phyloP scores from a whole-genome alignment of 1,140 invertebrate species.

The Matsumurasca onukii region DNA sequence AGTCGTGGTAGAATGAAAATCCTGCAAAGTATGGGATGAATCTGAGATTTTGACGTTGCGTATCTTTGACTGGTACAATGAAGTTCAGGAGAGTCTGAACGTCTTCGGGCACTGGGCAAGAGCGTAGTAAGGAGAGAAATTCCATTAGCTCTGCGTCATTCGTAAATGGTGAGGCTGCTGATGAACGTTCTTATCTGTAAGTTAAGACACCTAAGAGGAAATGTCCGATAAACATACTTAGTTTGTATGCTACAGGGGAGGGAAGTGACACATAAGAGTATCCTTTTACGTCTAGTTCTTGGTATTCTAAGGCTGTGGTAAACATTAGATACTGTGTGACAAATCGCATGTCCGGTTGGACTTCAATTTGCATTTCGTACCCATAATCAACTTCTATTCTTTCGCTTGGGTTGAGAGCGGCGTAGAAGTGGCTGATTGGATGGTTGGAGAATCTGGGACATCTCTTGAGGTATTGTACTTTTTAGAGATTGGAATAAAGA shows the following conservation, averaged over 20 bases:
- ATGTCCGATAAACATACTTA: background rate
- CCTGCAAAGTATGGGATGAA: background rate
- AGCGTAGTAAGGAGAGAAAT: too few relatives aligned
- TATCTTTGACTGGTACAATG: background rate
- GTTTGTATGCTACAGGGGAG: background rate
- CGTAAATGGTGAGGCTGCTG: background rate
- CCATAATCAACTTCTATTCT: too few relatives aligned
- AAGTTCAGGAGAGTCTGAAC: background rate
- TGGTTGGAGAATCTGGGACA: background rate
- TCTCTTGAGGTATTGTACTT: background rate
- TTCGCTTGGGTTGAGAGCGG: background rate
- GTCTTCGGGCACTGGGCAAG: background rate
- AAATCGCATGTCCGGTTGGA: constrained; percentile 6
- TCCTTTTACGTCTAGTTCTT: background rate
- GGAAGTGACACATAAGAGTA: background rate
- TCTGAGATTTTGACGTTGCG: background rate
- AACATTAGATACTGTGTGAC: constrained; percentile 5
- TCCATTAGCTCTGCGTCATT: background rate
- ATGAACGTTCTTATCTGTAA: background rate
- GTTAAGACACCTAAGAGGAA: background rate
- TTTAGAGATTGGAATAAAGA: background rate
- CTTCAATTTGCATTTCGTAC: background rate
- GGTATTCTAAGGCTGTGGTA: background rate
- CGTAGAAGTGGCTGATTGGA: background rate
- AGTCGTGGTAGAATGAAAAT: background rate